Conservation (phyloP, 2,113 vertebrate species). For the Dipodomys stephensi region DNA sequence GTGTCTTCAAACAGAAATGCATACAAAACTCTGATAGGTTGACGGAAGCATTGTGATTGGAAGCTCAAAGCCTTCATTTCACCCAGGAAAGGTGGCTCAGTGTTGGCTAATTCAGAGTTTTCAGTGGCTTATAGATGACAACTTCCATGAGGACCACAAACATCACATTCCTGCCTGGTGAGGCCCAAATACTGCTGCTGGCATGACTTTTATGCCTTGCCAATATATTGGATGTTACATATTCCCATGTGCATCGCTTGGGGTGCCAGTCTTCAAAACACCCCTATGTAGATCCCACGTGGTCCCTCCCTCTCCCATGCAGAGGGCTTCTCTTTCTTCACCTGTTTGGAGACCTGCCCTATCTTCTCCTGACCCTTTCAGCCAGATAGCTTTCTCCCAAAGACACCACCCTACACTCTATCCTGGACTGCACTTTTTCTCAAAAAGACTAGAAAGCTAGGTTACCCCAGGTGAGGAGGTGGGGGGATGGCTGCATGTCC, state of each 20-base stretch:
- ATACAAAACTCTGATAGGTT: neutral
- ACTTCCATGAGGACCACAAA: accelerated
- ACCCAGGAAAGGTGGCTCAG: accelerated
- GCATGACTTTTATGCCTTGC: neutral
- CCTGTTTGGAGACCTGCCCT: no score
- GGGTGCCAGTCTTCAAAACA: neutral
- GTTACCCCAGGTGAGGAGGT: accelerated
- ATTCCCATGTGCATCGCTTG: no score
- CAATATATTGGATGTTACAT: accelerated
- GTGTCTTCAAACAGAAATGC: neutral
- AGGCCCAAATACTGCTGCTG: accelerated
- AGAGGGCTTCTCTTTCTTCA: neutral
- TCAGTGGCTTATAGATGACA: accelerated
- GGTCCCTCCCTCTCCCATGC: accelerated
- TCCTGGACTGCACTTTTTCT: accelerated
- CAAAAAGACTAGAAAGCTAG: neutral
- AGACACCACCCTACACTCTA: no score
- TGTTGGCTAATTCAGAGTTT: accelerated
- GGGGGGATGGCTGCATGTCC: accelerated
- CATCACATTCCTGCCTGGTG: neutral
- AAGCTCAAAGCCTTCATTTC: neutral
- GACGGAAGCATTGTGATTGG: neutral
- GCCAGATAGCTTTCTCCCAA: neutral
- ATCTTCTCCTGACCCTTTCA: neutral
- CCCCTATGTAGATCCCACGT: accelerated